Evolutionary conservation across 2,797 vertebrate species (phyloP), one percentile per base, ranked within the genome.

Genomic region (Psittacula derbiana): DNA sequence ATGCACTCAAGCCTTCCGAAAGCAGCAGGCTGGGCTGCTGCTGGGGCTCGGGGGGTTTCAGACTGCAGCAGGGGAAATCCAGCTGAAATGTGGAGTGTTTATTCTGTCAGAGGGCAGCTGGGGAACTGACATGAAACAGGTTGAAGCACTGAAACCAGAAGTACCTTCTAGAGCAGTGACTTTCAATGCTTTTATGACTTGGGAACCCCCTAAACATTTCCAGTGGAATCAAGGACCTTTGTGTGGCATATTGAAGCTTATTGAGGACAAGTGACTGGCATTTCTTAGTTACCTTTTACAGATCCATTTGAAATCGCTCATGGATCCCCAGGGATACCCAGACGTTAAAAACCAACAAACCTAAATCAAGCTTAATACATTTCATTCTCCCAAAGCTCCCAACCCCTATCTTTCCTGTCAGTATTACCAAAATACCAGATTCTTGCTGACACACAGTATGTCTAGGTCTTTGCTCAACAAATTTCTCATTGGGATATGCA

Each of bases 111-210:
- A 11, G 58, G 79, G 50, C n/a, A 38, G 75, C 86, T 69, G 87
- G 44, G 43, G 69, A 88, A 1, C 62, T 88, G 92, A 91, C 85
- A 84, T 62, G 93, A 93, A 95, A 60, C 91, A 95, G 93, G 81
- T 78, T 80, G 69, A 75, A 96, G 78, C 43, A 14, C 41, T 88
- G 85, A 91, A 86, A 72, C 41, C 86, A 94, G 92, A 58, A 1
- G 1, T 57, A 33, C 79, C 61, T 92, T 95, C 90, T 91, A 75
- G 86, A 95, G 73, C 58, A 57, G 69, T 16, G 21, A 17, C 55
- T 92, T 91, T 84, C 80, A 41, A 3, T 62, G 80, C 61, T 94
- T 95, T 88, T 90, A 72, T 93, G 76, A 16, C 66, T 80, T 86
- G 80, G 66, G 90, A 93, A 72, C 12, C 21, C 49, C 27, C 38